These are phyloP conservation scores for Pandemis heparana DNA, from an alignment of 2,888 invertebrate genomes.

Conservation along the genomic window DNA sequence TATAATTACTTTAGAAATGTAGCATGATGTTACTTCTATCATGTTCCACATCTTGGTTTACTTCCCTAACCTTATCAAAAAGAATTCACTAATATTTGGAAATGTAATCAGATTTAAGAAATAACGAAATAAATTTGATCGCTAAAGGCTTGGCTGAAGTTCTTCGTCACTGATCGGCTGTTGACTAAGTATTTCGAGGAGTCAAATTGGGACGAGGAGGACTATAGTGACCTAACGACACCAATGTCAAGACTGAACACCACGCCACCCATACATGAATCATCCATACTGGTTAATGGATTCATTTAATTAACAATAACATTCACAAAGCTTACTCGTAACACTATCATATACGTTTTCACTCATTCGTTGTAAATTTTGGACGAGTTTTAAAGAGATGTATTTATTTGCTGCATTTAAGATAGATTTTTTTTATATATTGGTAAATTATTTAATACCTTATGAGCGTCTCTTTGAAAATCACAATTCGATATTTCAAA, in stretches of 20 bases:
- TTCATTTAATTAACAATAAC: constrained; percentile 68
- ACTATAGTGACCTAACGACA: constrained; percentile 68
- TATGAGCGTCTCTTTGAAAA: constrained; percentile 64
- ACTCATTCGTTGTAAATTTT: constrained; percentile 60
- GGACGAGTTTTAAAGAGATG: constrained; percentile 68
- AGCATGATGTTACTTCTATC: not conserved
- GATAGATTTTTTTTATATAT: constrained; percentile 38
- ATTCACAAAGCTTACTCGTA: constrained; percentile 46
- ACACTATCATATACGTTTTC: constrained; percentile 60
- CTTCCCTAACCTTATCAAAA: not conserved
- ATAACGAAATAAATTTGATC: constrained; percentile 71
- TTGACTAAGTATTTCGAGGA: constrained; percentile 81
- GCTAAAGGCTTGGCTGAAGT: constrained; percentile 86
- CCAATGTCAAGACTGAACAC: constrained; percentile 69
- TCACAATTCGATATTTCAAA: constrained; percentile 51
- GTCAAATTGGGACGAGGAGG: constrained; percentile 79
- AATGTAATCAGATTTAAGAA: constrained; percentile 34
- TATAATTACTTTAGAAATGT: not conserved
- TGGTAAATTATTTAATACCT: constrained; percentile 31
- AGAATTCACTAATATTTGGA: not conserved
- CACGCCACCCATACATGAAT: constrained; percentile 72
- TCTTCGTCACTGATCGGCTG: constrained; percentile 84
- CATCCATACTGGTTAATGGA: constrained; percentile 82
- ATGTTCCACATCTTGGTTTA: not conserved
- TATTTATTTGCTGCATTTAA: constrained; percentile 44